A percentile compares a stretch with the other conserved stretches of the same genome.
Conservation (phyloP, 1,140 invertebrate species). For the Zeugodacus cucurbitae region DNA sequence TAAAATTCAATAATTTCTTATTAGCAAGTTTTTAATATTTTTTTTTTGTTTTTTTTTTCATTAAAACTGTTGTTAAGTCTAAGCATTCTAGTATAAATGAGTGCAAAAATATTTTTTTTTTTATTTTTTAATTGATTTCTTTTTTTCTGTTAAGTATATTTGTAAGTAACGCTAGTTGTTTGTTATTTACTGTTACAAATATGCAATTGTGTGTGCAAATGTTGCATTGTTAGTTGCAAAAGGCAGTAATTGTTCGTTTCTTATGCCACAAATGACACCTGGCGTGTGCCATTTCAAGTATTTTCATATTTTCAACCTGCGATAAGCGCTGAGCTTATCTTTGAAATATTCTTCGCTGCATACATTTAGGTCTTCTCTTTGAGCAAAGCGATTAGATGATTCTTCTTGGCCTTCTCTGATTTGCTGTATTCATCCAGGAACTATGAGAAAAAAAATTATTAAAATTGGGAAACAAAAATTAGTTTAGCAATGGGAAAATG, state of each 20-base stretch:
- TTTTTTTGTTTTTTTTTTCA: background rate
- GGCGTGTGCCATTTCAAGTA: background rate
- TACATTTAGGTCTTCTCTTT: slow-evolving; percentile 49
- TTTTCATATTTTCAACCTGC: background rate
- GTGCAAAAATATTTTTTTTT: background rate
- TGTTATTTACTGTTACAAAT: background rate
- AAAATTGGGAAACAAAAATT: background rate
- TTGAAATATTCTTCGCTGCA: background rate
- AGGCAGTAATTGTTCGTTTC: background rate
- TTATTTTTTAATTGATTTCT: background rate
- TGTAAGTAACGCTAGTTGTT: background rate
- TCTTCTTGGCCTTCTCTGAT: slow-evolving; percentile 71
- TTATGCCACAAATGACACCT: background rate
- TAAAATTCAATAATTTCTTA: too few relatives aligned
- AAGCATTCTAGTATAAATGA: background rate
- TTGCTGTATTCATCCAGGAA: slow-evolving; percentile 74
- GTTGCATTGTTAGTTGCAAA: background rate
- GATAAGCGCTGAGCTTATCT: background rate
- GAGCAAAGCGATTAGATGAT: slow-evolving; percentile 70
- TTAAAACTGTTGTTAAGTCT: background rate
- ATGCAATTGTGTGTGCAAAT: background rate
- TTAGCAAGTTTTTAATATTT: background rate
- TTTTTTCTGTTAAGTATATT: background rate
- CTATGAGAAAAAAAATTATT: slow-evolving; percentile 63
- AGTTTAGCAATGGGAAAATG: slow-evolving; percentile 51